phyloP scores from a whole-genome alignment of 2,888 invertebrate species.

The Meandrusa payeni region DNA sequence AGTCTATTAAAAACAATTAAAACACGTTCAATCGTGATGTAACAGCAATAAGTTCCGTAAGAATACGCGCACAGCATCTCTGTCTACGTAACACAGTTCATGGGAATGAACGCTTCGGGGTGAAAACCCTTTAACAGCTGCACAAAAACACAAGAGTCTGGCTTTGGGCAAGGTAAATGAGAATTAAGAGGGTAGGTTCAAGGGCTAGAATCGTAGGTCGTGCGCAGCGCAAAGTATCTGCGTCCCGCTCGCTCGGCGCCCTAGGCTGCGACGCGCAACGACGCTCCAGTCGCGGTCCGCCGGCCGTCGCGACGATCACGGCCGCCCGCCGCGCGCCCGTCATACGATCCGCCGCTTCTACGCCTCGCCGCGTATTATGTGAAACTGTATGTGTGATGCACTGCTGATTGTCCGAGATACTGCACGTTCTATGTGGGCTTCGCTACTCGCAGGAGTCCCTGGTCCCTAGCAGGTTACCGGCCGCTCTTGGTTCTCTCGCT shows the following conservation, averaged over 20 bases:
- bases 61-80: slow-evolving; percentile 70
- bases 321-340: slow-evolving; percentile 73
- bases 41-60: slow-evolving; percentile 66
- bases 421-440: slow-evolving; percentile 36
- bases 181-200: slow-evolving; percentile 67
- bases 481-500: slow-evolving; percentile 30
- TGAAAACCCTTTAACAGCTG: slow-evolving; percentile 71
- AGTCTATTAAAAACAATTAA: no score
- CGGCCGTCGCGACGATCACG: slow-evolving; percentile 79
- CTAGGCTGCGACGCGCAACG: slow-evolving; percentile 73
- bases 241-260: slow-evolving; percentile 75
- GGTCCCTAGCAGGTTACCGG: slow-evolving; percentile 24
- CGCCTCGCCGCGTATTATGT: slow-evolving; percentile 56
- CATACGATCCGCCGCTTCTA: slow-evolving; percentile 53
- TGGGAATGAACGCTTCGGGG: slow-evolving; percentile 61
- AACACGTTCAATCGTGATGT: slow-evolving; percentile 74
- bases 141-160: slow-evolving; percentile 66
- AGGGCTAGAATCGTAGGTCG: slow-evolving; percentile 70
- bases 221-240: slow-evolving; percentile 55
- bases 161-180: slow-evolving; percentile 60
- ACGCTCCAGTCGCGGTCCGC: slow-evolving; percentile 79
- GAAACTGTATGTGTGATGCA: slow-evolving; percentile 55
- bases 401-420: slow-evolving; percentile 50
- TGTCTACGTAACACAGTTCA: slow-evolving; percentile 59
- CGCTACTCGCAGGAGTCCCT: slow-evolving; percentile 29